Evolutionary conservation across 1,140 invertebrate species (phyloP).

Genomic region (Ceratosolen fusciceps): DNA sequence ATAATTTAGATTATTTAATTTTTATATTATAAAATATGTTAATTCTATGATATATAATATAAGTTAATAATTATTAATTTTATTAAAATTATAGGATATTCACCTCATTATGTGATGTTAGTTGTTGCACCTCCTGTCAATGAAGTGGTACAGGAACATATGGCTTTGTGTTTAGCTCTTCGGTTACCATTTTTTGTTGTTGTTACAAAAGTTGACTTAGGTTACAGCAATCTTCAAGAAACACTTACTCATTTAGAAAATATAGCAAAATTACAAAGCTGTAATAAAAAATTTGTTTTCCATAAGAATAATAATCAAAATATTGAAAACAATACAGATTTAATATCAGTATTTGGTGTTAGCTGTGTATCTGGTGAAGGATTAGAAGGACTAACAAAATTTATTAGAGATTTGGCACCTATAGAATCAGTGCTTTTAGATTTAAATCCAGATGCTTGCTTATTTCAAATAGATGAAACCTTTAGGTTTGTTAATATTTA

Average conservation of each 20-base stretch:
- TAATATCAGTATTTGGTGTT: conserved; percentile 92
- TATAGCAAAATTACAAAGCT: conserved; percentile 76
- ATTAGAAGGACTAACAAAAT: conserved; percentile 84
- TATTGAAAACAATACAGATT: conserved; percentile 75
- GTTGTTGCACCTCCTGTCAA: conserved; percentile 78
- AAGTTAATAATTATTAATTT: no score
- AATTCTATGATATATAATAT: not conserved
- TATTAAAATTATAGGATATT: conserved; percentile 78
- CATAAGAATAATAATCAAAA: conserved; percentile 81
- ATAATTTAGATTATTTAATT: no score
- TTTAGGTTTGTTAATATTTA: conserved; percentile 73
- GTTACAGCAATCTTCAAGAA: conserved; percentile 68
- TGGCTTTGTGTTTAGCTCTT: conserved; percentile 85
- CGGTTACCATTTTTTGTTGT: conserved; percentile 92
- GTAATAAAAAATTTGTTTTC: conserved; percentile 79
- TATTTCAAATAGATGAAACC: conserved; percentile 95
- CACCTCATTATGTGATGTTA: conserved; percentile 94
- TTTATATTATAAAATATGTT: no score
- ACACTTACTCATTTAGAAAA: conserved; percentile 77
- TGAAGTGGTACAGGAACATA: conserved; percentile 80
- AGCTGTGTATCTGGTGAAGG: conserved; percentile 95
- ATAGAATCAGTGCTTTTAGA: conserved; percentile 59
- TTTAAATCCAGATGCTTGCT: conserved; percentile 76
- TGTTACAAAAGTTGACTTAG: conserved; percentile 90
- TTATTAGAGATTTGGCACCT: conserved; percentile 70